Evolutionary conservation across 2,113 vertebrate genomes (phyloP), one percentile per base, ranked within the genome.

Genomic region (Tragelaphus scriptus): DNA sequence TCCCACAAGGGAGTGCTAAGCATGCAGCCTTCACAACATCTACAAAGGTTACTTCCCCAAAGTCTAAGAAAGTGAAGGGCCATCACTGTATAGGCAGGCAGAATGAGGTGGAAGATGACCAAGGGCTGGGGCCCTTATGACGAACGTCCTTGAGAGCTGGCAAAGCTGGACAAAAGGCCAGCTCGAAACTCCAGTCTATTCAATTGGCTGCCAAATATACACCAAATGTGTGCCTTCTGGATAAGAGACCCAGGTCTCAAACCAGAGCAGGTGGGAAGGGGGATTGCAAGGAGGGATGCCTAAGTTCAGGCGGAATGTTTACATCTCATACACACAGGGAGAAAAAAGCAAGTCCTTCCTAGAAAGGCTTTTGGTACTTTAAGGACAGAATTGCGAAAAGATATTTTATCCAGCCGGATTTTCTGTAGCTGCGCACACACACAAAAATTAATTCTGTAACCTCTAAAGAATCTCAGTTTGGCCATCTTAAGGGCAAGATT

Each of bases 241-340:
- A 25, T 55, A 30, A 32, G 28, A 81, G 28, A 53, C 49, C 28
- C 49, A 81, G 79, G 4, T 81, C 30, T 51, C 49, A 53, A 53
- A 53, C 49, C 49, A 53, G 47, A 81, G 16, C 30, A 32, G 30
- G 68, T 1, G 1, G n/a, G n/a, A 40, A 2, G 17, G 28, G 17
- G 5, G 10, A 16, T 49, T 80, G 30, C 0, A 3, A 19, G 49
- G 9, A 40, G 79, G 26, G 17, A 7, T 4, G 3, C 51, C 53
- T 36, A 84, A 16, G 3, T 53, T 55, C 51, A 55, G 32, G 11
- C 55, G 51, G 51, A 82, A 82, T 82, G 32, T 55, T 56, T 56
- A 36, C 3, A 84, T 84, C 21, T 36, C 81, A 84, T 36, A 84
- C 12, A 84, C 3, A 55, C 80, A 84, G 6, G 32, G 51, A 84